Base-by-base conservation (phyloP, 2,797 vertebrate species). In the Megaceryle alcyon region DNA sequence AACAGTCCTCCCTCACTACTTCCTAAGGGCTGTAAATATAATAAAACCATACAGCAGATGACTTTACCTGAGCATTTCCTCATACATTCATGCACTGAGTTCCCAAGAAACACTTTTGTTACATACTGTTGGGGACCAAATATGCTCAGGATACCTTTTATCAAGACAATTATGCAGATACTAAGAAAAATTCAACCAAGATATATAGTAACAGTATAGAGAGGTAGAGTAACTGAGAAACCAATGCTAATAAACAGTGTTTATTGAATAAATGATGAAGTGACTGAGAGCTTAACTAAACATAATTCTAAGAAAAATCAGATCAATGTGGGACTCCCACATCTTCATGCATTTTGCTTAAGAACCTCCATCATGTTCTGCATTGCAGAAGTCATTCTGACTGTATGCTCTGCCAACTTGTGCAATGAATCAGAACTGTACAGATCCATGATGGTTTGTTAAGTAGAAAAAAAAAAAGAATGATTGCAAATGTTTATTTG, bases 251-350 rank as follows among this genome's bases (percentile, higher is more conserved):
- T 82, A 88, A 92, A 90, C 22, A 82, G n/a, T 41, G 19, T 17
- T 64, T 70, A 94, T 56, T 77, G 83, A 95, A 88, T 51, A 90
- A 86, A 60, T 84, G 63, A 90, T 95, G 43, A 90, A 63, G 39
- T 28, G 49, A 86, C 44, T 17, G 25, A 82, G 33, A 77, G 8
- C 23, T 84, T 54, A 82, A 60, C 51, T 82, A 93, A 90, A 86
- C 54, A 64, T 31, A 69, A 80, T 64, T 73, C 63, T 35, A 44
- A 63, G 44, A 92, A 86, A 90, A 92, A 86, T 35, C 51, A 82
- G 70, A 94, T 91, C 80, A 91, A 37, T 5, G 7, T 35, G 41
- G 57, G 90, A 80, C 66, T 95, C 78, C 85, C 91, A 73, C 18
- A 66, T 80, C 70, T 89, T 89, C 64, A 84, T 57, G 41, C 49